A percentile compares a stretch with the other conserved stretches of the same genome.
These are phyloP conservation scores for Acanthopagrus latus DNA, from an alignment of 2,797 vertebrate genomes.

Conservation along the genomic window DNA sequence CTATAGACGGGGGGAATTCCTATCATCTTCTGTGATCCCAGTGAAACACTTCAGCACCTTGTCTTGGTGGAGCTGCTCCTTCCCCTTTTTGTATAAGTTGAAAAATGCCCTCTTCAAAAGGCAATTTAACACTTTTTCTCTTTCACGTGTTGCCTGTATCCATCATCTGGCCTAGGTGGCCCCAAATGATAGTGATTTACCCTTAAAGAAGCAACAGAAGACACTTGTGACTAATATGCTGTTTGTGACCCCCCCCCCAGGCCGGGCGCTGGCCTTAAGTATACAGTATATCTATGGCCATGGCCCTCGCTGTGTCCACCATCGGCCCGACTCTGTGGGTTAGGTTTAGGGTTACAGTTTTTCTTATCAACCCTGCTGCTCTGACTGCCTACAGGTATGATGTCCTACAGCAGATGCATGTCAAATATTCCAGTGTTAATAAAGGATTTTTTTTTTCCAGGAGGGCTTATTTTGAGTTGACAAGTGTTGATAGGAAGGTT, in stretches of 20 bases:
- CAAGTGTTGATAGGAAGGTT: conserved; percentile 47
- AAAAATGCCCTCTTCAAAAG: conserved; percentile 29
- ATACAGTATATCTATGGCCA: neutral
- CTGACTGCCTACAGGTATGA: conserved; percentile 13
- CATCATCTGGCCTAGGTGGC: conserved; percentile 29
- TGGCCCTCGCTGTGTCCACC: conserved; percentile 1
- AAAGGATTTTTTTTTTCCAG: neutral
- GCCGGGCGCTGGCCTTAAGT: conserved; percentile 5
- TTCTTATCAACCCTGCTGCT: conserved; percentile 23
- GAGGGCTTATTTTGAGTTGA: conserved; percentile 40
- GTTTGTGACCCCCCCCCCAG: conserved; percentile 4
- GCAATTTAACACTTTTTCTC: conserved; percentile 8
- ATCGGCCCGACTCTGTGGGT: neutral
- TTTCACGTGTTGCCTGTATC: conserved; percentile 17
- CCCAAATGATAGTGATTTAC: conserved; percentile 30
- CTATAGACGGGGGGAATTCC: conserved; percentile 21
- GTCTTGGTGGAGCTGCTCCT: neutral
- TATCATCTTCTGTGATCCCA: conserved; percentile 34
- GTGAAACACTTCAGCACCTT: conserved; percentile 18
- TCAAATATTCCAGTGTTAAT: conserved; percentile 4
- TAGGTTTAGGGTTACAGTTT: conserved; percentile 18
- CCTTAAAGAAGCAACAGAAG: conserved; percentile 11
- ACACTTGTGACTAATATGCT: conserved; percentile 19
- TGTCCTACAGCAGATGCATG: neutral
- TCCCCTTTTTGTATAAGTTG: conserved; percentile 12